Percentiles rank a stretch among this genome's conserved stretches.
Evolutionary conservation across 2,113 vertebrate genomes (phyloP).

Genomic region (Dinomys branickii): DNA sequence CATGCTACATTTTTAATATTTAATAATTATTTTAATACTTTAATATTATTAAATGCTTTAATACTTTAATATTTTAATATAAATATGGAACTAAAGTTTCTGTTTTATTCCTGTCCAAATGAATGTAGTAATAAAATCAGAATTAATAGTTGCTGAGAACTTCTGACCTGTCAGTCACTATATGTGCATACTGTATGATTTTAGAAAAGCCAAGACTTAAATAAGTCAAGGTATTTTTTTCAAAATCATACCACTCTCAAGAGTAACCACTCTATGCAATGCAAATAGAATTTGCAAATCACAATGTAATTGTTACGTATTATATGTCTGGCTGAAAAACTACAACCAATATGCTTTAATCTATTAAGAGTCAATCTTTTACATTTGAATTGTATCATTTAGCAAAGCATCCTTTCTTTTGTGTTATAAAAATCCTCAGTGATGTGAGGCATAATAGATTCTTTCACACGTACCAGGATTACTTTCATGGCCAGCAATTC

Average conservation of each 20-base stretch:
- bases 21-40: not conserved
- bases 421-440: not conserved
- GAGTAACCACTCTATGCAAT: not conserved
- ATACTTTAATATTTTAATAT: too few relatives aligned
- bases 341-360: not conserved
- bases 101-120: not conserved
- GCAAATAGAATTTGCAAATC: not conserved
- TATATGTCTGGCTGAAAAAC: not conserved
- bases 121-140: not conserved
- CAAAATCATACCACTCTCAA: not conserved
- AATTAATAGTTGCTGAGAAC: not conserved
- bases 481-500: not conserved
- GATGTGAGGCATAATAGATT: not conserved
- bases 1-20: slow-evolving; percentile 14
- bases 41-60: too few relatives aligned
- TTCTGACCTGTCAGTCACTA: not conserved
- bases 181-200: not conserved
- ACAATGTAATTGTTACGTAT: not conserved
- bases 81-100: not conserved
- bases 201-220: not conserved
- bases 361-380: not conserved
- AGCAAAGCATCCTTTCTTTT: not conserved
- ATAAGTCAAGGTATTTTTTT: not conserved
- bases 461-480: not conserved
- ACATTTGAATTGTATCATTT: not conserved